Conservation (phyloP, 2,888 invertebrate species). For the Antitype chi region DNA sequence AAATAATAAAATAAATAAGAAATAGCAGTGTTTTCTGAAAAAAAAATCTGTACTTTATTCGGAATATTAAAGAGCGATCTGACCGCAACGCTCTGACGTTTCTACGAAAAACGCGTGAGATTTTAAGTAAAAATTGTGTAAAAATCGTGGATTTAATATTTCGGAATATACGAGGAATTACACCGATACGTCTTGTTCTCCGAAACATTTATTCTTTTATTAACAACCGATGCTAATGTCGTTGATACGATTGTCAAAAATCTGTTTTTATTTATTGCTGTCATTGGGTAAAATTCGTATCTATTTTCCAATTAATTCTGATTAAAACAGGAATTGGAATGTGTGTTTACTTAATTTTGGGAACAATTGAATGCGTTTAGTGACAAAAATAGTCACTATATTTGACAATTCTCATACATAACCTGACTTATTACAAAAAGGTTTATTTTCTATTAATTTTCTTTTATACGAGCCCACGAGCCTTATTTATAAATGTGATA, state of each 20-base stretch:
- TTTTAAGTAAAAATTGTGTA: constrained; percentile 9
- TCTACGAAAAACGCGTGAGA: constrained; percentile 22
- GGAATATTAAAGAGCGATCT: constrained; percentile 4
- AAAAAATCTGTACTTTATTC: constrained; percentile 3
- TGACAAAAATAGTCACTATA: background rate
- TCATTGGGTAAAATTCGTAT: background rate
- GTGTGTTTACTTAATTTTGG: background rate
- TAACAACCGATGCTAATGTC: background rate
- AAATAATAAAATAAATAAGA: background rate
- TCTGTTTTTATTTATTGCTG: background rate
- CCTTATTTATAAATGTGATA: background rate
- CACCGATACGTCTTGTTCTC: background rate
- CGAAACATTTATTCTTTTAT: background rate
- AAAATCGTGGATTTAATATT: background rate
- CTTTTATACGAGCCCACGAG: background rate
- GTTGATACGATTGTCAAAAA: background rate
- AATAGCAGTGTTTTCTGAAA: background rate
- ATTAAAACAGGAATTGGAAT: background rate
- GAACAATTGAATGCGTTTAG: background rate
- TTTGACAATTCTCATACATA: background rate
- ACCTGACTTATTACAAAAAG: background rate
- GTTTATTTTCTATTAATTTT: background rate
- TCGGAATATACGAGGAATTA: background rate
- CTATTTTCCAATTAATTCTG: background rate
- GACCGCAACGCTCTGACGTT: constrained; percentile 10